phyloP scores from a whole-genome alignment of 2,888 invertebrate genomes.

The Stenchaetothrips biformis region DNA sequence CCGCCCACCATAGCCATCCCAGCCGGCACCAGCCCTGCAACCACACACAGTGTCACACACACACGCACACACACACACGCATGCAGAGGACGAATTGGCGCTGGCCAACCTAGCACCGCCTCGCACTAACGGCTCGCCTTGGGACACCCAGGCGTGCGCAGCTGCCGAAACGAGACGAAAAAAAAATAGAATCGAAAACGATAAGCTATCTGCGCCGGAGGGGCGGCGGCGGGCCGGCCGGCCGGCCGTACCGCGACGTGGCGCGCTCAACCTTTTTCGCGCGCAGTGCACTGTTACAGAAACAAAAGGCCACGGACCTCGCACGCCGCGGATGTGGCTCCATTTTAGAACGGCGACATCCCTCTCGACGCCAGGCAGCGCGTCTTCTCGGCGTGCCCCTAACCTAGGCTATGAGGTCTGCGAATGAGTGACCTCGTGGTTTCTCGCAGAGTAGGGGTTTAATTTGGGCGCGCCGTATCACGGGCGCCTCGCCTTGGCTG shows the following conservation, averaged over 20 bases:
- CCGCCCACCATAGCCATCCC: constrained; percentile 16
- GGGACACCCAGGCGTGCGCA: too few relatives aligned
- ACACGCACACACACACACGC: background rate
- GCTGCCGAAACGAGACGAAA: background rate
- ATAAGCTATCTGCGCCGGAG: constrained; percentile 7
- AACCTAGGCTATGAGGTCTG: too few relatives aligned
- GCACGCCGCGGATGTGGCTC: too few relatives aligned
- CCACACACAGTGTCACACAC: background rate
- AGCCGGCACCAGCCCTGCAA: constrained; percentile 4
- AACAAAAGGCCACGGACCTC: too few relatives aligned
- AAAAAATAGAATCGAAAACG: background rate
- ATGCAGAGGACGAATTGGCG: background rate
- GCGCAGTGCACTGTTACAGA: too few relatives aligned
- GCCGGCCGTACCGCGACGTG: background rate
- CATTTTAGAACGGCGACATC: too few relatives aligned
- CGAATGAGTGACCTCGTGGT: too few relatives aligned
- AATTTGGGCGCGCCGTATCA: too few relatives aligned
- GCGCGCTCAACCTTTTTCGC: background rate
- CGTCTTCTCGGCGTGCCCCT: too few relatives aligned
- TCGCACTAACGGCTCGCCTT: background rate
- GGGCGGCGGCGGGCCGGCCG: background rate
- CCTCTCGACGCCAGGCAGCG: too few relatives aligned
- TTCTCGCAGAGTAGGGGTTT: too few relatives aligned
- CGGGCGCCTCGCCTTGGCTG: too few relatives aligned
- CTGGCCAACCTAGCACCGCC: background rate